Evolutionary conservation across 2,888 invertebrate species (phyloP), one percentile per base, ranked within the genome.

Genomic region (Nomada fucata): DNA sequence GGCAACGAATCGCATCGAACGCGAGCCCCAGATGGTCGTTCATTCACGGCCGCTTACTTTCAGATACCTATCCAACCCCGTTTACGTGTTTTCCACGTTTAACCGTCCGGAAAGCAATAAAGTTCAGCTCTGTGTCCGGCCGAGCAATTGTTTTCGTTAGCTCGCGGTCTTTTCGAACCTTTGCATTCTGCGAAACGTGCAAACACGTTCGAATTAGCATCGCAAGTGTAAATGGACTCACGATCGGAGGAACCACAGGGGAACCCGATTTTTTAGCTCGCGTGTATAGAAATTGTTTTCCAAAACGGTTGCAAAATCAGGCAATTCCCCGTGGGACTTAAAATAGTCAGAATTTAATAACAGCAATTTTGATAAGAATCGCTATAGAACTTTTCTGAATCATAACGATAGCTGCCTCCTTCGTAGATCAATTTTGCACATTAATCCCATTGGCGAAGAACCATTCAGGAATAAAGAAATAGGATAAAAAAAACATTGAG

Each of bases 41-140:
- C 77, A 75, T 84, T 84, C 75, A 57, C 67, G 52, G 53, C 36
- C 47, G 69, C 57, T 84, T 77, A 72, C 72, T 72, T 81, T 81
- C 75, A 75, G 50, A 55, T 63, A 59, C 67, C 71, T 61, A 57
- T 59, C 57, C 60, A 47, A 36, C 26, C 60, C 67, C 73, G 73
- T 75, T 78, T 73, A 59, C 63, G 74, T 76, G 74, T 82, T 85
- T 85, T 69, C 73, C 26, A 36, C 50, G 74, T 74, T 76, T 53
- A 83, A 83, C 65, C 86, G 76, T 81, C 60, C 53, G 85, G 65
- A 86, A 83, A 76, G 80, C 52, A 70, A 81, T 75, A 75, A 83
- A 81, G 55, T 79, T 68, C 53, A 7, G 76, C 69, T 78, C 50
- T 23, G 59, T 29, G 76, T 63, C 67, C 61, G n/a, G 18, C 20